Evolutionary conservation across 2,888 invertebrate genomes (phyloP), one percentile per base, ranked within the genome.

Genomic region (Pemphredon lugubris): DNA sequence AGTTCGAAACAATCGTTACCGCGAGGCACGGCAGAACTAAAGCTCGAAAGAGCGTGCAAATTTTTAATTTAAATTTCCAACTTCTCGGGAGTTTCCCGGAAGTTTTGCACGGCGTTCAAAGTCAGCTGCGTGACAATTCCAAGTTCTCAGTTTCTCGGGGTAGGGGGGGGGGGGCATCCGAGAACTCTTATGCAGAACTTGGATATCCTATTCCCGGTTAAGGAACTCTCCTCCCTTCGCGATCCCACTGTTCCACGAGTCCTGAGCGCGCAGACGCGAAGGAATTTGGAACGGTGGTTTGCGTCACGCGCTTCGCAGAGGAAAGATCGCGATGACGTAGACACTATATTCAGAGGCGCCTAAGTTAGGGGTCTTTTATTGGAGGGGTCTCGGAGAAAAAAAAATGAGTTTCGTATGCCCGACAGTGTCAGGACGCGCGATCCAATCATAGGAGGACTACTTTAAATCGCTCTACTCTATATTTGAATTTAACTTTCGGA

Each of bases 241-340:
- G 44, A 44, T 50, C 14, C 63, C 14, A 34, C 45, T 30, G 45
- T 11, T 16, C 26, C 40, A 42, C n/a, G 18, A 21, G 20, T 67
- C 51, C 53, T 51, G 67, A 4, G 47, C 59, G 51, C 48, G 77
- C 65, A 44, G 63, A 64, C 66, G 74, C 40, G 18, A 14, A 58
- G 70, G 74, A 77, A 77, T 70, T 77, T 48, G 42, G 72, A 57
- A 66, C 68, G 72, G 32, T 14, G 58, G 44, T 59, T 74, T 66
- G 44, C 73, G 77, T 73, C 77, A 73, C 53, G 44, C 51, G 64
- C 21, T 20, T 21, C 32, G 16, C 42, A 44, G 26, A 48, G 51
- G 30, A 39, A 58, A 59, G 65, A 75, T 58, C 57, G 11, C 61
- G 55, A 42, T 75, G 77, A 76, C 67, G 77, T 20, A 23, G 45